phyloP scores from a whole-genome alignment of 2,113 vertebrate genomes.

The Hystrix cristata region DNA sequence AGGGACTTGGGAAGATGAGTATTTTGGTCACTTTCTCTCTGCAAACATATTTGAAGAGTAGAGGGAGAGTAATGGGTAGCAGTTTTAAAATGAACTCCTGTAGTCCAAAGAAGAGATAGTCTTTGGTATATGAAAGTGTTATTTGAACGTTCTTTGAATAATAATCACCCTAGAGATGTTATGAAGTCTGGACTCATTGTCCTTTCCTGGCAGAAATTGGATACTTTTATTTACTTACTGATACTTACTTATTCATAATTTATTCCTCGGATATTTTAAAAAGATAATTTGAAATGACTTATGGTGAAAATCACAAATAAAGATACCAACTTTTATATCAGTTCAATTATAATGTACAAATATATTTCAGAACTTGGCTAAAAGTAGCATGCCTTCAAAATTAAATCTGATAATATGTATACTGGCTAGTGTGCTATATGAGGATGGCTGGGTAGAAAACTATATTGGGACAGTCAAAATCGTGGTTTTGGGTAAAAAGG shows the following conservation, averaged over 20 bases:
- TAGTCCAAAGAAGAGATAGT: not conserved
- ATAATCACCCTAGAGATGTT: not conserved
- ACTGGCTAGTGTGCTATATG: not conserved
- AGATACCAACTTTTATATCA: not conserved
- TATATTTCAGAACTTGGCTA: conserved; percentile 30
- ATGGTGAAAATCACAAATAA: conserved; percentile 11
- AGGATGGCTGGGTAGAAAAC: conserved; percentile 14
- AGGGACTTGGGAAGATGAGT: not conserved
- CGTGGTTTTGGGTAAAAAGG: not conserved
- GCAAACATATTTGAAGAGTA: not conserved
- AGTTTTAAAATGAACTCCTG: not conserved
- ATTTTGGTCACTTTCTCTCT: not conserved
- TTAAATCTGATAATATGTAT: conserved; percentile 30
- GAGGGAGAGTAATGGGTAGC: not conserved
- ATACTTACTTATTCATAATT: conserved; percentile 72
- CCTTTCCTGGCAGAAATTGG: conserved; percentile 46
- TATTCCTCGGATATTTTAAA: conserved; percentile 38
- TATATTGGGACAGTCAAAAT: not conserved
- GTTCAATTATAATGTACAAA: conserved; percentile 12
- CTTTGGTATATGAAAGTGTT: conserved; percentile 28
- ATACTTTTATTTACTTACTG: conserved; percentile 51
- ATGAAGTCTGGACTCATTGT: conserved; percentile 41
- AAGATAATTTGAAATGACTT: conserved; percentile 41
- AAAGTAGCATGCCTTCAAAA: conserved; percentile 7
- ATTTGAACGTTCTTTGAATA: conserved; percentile 2